Base-by-base conservation (phyloP, 2,888 invertebrate species). In the Iselma pallidipennis region DNA sequence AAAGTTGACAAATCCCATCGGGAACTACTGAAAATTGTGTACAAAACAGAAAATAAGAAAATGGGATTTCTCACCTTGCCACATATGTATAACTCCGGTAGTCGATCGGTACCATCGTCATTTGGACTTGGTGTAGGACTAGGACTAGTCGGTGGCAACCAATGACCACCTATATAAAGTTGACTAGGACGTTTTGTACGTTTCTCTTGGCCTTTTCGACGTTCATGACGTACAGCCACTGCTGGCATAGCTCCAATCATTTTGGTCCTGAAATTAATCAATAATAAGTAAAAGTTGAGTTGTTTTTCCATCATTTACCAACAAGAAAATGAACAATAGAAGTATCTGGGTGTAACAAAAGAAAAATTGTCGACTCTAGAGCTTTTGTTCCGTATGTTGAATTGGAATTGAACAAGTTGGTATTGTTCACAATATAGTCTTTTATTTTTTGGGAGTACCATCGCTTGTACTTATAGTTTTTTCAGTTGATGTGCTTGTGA, bases 221-320 rank as follows among this genome's bases (percentile, higher is more conserved):
- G 84, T 82, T 92, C 92, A 81, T 91, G 91, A 81, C 92, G 89
- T 53, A 92, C 91, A 59, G 92, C 91, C 82, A 93, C 92, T 70
- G 92, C 92, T 80, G 92, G 92, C 91, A 92, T 91, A 66, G 92
- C 92, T 73, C 92, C 91, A 79, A 92, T 92, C 92, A 93, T 93
- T 16, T 14, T 54, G 1, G 5, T 10, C n/a, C 31, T 31, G 10
- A 12, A 31, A 31, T 31, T 10, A n/a, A n/a, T n/a, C n/a, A n/a
- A n/a, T n/a, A n/a, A n/a, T n/a, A n/a, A n/a, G n/a, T n/a, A n/a
- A n/a, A n/a, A n/a, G n/a, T n/a, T n/a, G n/a, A n/a, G n/a, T n/a
- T n/a, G n/a, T n/a, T n/a, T n/a, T n/a, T n/a, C n/a, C n/a, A n/a
- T n/a, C n/a, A n/a, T n/a, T n/a, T n/a, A n/a, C n/a, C n/a, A n/a